phyloP scores from a whole-genome alignment of 2,797 vertebrate species.

The Cetoscarus ocellatus region DNA sequence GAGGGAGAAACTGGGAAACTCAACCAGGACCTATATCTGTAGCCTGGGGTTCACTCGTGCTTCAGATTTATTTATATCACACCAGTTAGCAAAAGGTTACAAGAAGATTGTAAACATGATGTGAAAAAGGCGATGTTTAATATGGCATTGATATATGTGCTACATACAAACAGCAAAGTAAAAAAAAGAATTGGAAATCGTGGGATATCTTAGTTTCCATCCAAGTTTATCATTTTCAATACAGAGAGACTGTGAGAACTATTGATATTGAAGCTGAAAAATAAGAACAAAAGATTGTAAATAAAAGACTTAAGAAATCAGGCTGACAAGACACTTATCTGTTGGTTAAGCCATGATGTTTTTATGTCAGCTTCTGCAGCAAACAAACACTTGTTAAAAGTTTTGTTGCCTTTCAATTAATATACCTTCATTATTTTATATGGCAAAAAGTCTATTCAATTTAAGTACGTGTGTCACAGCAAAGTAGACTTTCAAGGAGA shows the following conservation, averaged over 20 bases:
- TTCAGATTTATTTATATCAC: not conserved
- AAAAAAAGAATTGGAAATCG: too few relatives aligned
- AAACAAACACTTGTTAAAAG: not conserved
- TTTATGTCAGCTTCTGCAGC: not conserved
- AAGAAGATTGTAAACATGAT: too few relatives aligned
- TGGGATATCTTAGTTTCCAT: too few relatives aligned
- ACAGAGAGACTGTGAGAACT: too few relatives aligned
- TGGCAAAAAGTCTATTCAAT: not conserved
- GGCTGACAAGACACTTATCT: not conserved
- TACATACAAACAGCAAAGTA: not conserved
- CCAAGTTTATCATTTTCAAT: too few relatives aligned
- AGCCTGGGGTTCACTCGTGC: slow-evolving; percentile 2
- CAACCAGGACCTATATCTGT: slow-evolving; percentile 12
- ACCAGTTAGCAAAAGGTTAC: too few relatives aligned
- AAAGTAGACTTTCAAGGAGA: not conserved
- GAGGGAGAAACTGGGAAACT: slow-evolving; percentile 23
- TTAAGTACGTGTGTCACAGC: too few relatives aligned
- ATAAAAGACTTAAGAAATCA: too few relatives aligned
- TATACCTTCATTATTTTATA: not conserved
- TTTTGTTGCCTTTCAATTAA: not conserved
- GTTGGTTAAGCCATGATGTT: not conserved
- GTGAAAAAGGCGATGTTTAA: too few relatives aligned
- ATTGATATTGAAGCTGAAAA: too few relatives aligned
- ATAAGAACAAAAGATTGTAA: too few relatives aligned
- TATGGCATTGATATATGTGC: not conserved